These are phyloP conservation scores for Phortica okadai DNA, from an alignment of 2,888 invertebrate species.

Conservation along the genomic window DNA sequence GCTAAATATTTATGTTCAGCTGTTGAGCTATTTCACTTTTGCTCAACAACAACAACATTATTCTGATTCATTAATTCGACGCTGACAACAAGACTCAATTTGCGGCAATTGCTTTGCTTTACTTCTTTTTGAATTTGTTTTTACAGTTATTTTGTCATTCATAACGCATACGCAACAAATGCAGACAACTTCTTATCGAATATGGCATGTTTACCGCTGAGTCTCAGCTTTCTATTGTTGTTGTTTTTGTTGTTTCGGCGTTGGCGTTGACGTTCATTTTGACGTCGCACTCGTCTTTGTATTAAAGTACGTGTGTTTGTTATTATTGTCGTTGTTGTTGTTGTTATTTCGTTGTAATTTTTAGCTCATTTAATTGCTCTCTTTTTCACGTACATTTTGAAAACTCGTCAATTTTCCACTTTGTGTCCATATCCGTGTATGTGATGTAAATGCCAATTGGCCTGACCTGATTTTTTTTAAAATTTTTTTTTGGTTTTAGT, in stretches of 20 bases:
- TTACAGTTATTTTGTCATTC: conserved; percentile 38
- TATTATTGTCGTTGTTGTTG: neutral
- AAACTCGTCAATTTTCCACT: no score
- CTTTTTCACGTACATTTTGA: no score
- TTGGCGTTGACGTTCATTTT: conserved; percentile 39
- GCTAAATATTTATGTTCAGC: conserved; percentile 2
- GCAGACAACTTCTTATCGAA: conserved; percentile 42
- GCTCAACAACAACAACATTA: neutral
- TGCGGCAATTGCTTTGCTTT: neutral
- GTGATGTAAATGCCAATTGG: no score
- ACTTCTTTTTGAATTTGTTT: neutral
- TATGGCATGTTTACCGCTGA: conserved; percentile 30
- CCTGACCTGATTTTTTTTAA: no score
- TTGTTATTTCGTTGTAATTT: neutral
- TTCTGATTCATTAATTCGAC: no score
- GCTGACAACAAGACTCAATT: neutral
- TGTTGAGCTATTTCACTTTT: neutral
- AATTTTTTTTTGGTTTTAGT: no score
- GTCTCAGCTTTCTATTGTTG: conserved; percentile 64
- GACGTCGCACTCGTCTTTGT: neutral
- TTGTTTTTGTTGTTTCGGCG: conserved; percentile 39
- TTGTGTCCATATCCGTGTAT: no score
- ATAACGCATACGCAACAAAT: conserved; percentile 39
- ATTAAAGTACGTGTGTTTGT: neutral
- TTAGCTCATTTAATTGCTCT: neutral